A percentile compares a stretch with the other conserved stretches of the same genome.
These are phyloP conservation scores for Lophius piscatorius DNA, from an alignment of 2,113 vertebrate genomes.

Conservation along the genomic window DNA sequence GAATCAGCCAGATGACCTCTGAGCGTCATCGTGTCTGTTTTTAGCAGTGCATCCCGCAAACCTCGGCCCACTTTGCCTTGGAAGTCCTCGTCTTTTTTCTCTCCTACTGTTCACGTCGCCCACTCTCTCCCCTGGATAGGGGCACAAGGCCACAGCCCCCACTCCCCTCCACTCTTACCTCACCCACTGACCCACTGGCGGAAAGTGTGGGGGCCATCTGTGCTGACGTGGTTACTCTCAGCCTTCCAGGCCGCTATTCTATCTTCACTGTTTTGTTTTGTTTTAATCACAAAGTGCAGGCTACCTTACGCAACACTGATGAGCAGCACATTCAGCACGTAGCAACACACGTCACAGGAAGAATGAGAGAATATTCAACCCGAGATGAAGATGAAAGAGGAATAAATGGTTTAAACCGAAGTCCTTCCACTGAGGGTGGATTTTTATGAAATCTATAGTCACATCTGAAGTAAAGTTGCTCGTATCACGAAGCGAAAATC, in stretches of 20 bases:
- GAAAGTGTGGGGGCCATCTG: conserved; percentile 77
- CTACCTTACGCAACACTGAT: conserved; percentile 65
- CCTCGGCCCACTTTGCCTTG: conserved; percentile 71
- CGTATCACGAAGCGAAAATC: neutral
- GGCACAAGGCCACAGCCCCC: conserved; percentile 58
- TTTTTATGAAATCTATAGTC: neutral
- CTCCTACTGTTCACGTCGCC: conserved; percentile 69
- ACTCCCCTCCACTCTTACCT: conserved; percentile 62
- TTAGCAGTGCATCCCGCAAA: conserved; percentile 56
- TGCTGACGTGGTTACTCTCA: conserved; percentile 77
- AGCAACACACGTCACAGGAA: conserved; percentile 41
- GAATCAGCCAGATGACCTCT: conserved; percentile 63
- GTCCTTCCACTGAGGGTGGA: neutral
- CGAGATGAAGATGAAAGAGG: neutral
- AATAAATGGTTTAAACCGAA: conserved; percentile 1
- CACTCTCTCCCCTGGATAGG: conserved; percentile 73
- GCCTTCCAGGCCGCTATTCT: conserved; percentile 77
- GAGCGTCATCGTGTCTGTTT: conserved; percentile 68
- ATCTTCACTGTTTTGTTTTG: conserved; percentile 29
- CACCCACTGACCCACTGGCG: conserved; percentile 84
- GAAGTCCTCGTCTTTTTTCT: conserved; percentile 75
- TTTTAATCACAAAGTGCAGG: conserved; percentile 44
- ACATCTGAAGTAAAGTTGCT: neutral
- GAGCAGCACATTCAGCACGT: conserved; percentile 19
- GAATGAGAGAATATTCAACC: conserved; percentile 40